Base-by-base conservation (phyloP, 1,140 invertebrate genomes). In the Lepidostoma basale region DNA sequence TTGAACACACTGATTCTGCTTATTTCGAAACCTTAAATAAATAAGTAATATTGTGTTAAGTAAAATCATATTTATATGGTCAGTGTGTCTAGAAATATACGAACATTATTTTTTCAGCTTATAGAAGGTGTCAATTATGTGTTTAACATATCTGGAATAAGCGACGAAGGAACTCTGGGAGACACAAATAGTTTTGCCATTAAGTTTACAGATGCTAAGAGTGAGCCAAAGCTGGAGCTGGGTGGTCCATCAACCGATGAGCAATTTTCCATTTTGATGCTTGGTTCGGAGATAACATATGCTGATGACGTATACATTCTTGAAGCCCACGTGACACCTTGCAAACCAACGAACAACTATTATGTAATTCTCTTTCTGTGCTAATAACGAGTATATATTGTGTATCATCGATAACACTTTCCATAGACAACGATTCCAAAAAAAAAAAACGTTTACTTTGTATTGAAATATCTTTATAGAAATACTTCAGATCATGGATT, bases 331-430 rank as follows among this genome's bases (percentile, higher is more conserved):
- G 63, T 68, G 4, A 68, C 62, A 12, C 70, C 70, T n/a, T 72
- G 70, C 22, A 66, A 72, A 36, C 70, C 70, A 9, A 72, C 70
- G 6, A 64, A 66, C 36, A 67, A 72, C 45, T 72, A 72, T 65
- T 72, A 66, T 58, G 70, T 72, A 62, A 44, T 39, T 62, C 2
- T n/a, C 8, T n/a, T n/a, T n/a, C n/a, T n/a, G n/a, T n/a, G n/a
- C n/a, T n/a, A n/a, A n/a, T n/a, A n/a, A n/a, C n/a, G n/a, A n/a
- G n/a, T n/a, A n/a, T n/a, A n/a, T n/a, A n/a, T n/a, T n/a, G n/a
- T n/a, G n/a, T n/a, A n/a, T n/a, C n/a, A n/a, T n/a, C n/a, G n/a
- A n/a, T n/a, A n/a, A n/a, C n/a, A n/a, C n/a, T n/a, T n/a, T n/a
- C n/a, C n/a, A n/a, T n/a, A n/a, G n/a, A n/a, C n/a, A n/a, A n/a